Evolutionary conservation across 2,797 vertebrate species (phyloP), one percentile per base, ranked within the genome.

Genomic region (Alfaro cultratus): DNA sequence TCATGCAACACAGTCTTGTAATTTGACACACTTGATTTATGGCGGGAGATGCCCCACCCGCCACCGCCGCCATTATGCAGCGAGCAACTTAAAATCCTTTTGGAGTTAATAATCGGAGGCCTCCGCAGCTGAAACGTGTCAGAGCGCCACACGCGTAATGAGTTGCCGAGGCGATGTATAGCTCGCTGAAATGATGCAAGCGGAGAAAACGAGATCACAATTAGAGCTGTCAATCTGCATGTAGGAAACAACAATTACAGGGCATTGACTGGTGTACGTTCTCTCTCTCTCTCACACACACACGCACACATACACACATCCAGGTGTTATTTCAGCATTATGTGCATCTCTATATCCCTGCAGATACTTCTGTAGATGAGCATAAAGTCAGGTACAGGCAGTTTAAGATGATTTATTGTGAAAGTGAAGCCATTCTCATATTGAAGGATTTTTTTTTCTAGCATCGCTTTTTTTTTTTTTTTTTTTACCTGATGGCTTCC

Each of bases 11-110:
- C 91, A 92, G 89, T 92, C 89, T 93, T 89, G 90, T 93, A 92
- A 94, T 94, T 94, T 88, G 90, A 93, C 91, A 93, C 90, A 92
- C 86, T 94, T 94, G 90, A 94, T 94, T 92, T 93, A 86, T 86
- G 73, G 77, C 81, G 79, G 74, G 86, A 62, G 81, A 78, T 23
- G 72, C 81, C 75, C 62, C 81, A 60, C 23, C 67, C 53, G 43
- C 29, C 46, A 51, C n/a, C 74, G 1, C 41, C 16, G 85, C 77
- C 73, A 26, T 67, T 71, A 80, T 80, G 75, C 77, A 34, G 81
- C 75, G 75, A 76, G 64, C 80, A 57, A 81, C 79, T 45, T 18
- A n/a, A 57, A 73, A 79, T 83, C 75, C 78, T 81, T 82, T 74
- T 5, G 80, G 67, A 82, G 85, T 85, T 87, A 88, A 82, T 80